Percentiles rank a stretch among this genome's conserved stretches.
Conservation (phyloP, 2,113 vertebrate species). For the Chelonoidis abingdonii region DNA sequence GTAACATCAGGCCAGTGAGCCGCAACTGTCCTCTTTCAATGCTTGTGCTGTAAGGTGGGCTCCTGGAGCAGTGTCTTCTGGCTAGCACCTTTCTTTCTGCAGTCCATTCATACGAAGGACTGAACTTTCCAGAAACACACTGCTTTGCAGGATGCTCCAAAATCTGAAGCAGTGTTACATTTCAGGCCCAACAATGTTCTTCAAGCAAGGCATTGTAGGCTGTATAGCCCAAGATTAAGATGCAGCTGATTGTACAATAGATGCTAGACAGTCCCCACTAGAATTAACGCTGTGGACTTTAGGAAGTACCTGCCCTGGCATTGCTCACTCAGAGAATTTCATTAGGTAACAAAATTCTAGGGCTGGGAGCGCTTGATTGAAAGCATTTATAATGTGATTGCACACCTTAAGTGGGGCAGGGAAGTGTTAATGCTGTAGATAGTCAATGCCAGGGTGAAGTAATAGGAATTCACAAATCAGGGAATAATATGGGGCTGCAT, state of each 20-base stretch:
- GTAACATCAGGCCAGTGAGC: fast-evolving
- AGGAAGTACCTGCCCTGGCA: not conserved
- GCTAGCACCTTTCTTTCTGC: not conserved
- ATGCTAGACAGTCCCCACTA: not conserved
- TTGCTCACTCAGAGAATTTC: not conserved
- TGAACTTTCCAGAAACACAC: not conserved
- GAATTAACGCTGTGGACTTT: not conserved
- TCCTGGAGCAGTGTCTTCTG: not conserved
- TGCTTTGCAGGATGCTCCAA: not conserved
- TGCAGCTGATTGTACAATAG: not conserved
- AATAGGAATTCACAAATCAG: not conserved
- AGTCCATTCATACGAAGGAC: not conserved
- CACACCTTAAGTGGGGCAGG: not conserved
- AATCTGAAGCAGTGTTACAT: not conserved
- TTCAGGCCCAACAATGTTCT: not conserved
- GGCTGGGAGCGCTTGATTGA: not conserved
- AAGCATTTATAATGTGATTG: not conserved
- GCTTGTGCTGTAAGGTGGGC: not conserved
- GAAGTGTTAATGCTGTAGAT: not conserved
- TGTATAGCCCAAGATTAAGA: not conserved
- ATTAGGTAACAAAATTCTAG: not conserved
- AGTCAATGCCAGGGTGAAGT: conserved; percentile 17
- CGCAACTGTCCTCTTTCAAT: not conserved
- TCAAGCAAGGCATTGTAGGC: not conserved
- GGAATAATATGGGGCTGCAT: not conserved